These are phyloP conservation scores for Gymnothorax reevesii DNA, from an alignment of 2,797 vertebrate species.

Conservation along the genomic window DNA sequence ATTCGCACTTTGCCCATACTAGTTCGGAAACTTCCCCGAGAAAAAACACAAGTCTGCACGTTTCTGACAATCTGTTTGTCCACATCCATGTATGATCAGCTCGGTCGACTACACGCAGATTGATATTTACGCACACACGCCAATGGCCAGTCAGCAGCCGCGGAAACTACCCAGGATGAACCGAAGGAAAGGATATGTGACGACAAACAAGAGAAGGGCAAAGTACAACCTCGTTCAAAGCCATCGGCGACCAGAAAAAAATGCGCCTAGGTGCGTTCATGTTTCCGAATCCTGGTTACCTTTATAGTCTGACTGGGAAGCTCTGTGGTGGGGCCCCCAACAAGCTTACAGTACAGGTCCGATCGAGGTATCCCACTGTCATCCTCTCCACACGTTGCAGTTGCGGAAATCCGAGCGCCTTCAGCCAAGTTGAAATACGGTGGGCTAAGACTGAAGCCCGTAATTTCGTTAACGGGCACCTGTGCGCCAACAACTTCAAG, in stretches of 20 bases:
- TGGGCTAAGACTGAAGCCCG: conserved; percentile 78
- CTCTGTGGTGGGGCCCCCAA: conserved; percentile 79
- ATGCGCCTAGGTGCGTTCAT: not conserved
- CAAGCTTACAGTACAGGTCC: conserved; percentile 90
- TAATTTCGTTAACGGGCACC: conserved; percentile 47
- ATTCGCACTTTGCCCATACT: not conserved
- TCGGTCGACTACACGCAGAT: not conserved
- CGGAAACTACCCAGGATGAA: not conserved
- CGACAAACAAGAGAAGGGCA: not conserved
- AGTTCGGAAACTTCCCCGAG: not conserved
- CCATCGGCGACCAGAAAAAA: not conserved
- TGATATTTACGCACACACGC: conserved; percentile 2
- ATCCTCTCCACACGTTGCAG: conserved; percentile 89
- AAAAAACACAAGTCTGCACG: not conserved
- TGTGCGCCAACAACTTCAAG: conserved; percentile 52
- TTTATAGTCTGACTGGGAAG: conserved; percentile 78
- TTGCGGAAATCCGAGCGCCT: conserved; percentile 74
- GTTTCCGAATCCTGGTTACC: conserved; percentile 64
- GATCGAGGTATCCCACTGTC: conserved; percentile 58
- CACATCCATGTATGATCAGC: not conserved
- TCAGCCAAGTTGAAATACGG: conserved; percentile 89
- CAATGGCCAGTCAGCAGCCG: not conserved
- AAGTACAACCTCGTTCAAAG: not conserved
- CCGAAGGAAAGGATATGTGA: not conserved
- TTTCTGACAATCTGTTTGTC: not conserved